Evolutionary conservation across 1,140 invertebrate genomes (phyloP), one percentile per base, ranked within the genome.

Genomic region (Euura lappo): DNA sequence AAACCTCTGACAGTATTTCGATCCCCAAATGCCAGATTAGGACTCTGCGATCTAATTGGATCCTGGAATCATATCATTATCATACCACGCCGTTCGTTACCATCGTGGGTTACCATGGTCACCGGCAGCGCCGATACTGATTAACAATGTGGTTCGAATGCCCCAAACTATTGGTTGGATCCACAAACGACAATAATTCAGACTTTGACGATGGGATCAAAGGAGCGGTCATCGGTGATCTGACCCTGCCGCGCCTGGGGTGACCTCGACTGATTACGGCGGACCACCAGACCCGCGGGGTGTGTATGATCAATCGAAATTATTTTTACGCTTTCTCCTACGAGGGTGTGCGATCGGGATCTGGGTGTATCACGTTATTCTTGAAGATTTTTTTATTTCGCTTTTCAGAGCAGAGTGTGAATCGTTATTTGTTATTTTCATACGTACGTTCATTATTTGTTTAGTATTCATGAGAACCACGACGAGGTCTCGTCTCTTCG

Each of bases 161-260:
- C 51, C 13, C 6, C 51, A 60, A 60, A 11, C 28, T 60, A 60
- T 60, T 60, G 13, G 51, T 8, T 6, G 51, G 13, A 60, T 11
- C 51, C 13, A 60, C 51, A 60, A 60, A 60, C 51, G 51, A 60
- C 51, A 60, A n/a, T 60, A 60, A n/a, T 60, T 60, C 3, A n/a
- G 8, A n/a, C 4, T n/a, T 60, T 60, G 10, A 60, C 51, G 10
- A 60, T 6, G 51, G 13, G 51, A 60, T 60, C 51, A 60, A 60
- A 60, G 51, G 3, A 60, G 51, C 13, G 51, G 51, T 60, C 51
- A 60, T 6, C 3, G 51, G 13, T 8, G 51, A 60, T n/a, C 6
- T 60, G 51, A 60, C 51, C 51, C 8, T 60, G 51, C 51, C 13
- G 51, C 8, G 51, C 8, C 51, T 60, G 5, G 51, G 51, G 51